Conservation (phyloP, 2,113 vertebrate genomes). For the Brienomyrus longianalis region DNA sequence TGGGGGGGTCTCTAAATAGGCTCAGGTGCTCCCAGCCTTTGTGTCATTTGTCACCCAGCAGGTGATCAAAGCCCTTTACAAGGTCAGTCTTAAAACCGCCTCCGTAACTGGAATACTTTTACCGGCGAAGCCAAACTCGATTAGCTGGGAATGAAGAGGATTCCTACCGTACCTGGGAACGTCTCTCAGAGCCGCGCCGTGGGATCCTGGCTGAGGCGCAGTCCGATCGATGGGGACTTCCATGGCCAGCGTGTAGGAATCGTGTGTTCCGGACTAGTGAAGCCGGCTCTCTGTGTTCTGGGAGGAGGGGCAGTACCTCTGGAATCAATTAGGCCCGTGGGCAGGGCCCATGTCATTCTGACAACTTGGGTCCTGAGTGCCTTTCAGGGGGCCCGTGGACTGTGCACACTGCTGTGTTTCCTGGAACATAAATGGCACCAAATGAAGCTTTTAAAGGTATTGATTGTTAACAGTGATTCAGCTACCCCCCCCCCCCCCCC, state of each 20-base stretch:
- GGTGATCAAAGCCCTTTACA: slow-evolving; percentile 27
- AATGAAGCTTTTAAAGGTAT: slow-evolving; percentile 19
- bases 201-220: not conserved
- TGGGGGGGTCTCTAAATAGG: not conserved
- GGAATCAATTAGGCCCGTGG: slow-evolving; percentile 19
- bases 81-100: slow-evolving; percentile 23
- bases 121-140: slow-evolving; percentile 5
- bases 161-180: not conserved
- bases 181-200: not conserved
- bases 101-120: slow-evolving; percentile 18
- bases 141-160: slow-evolving; percentile 13
- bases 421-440: slow-evolving; percentile 35
- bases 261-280: slow-evolving; percentile 2
- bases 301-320: not conserved
- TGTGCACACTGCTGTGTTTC: slow-evolving; percentile 19
- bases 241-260: not conserved
- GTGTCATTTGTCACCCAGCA: slow-evolving; percentile 32
- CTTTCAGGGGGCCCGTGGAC: not conserved
- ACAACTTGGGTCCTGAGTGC: slow-evolving; percentile 31
- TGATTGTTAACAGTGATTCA: not conserved
- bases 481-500: too few species aligned
- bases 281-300: not conserved
- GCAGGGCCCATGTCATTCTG: slow-evolving; percentile 27
- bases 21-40: slow-evolving; percentile 30
- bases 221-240: not conserved